Evolutionary conservation across 2,797 vertebrate genomes (phyloP).

Genomic region (Spinus pinus): DNA sequence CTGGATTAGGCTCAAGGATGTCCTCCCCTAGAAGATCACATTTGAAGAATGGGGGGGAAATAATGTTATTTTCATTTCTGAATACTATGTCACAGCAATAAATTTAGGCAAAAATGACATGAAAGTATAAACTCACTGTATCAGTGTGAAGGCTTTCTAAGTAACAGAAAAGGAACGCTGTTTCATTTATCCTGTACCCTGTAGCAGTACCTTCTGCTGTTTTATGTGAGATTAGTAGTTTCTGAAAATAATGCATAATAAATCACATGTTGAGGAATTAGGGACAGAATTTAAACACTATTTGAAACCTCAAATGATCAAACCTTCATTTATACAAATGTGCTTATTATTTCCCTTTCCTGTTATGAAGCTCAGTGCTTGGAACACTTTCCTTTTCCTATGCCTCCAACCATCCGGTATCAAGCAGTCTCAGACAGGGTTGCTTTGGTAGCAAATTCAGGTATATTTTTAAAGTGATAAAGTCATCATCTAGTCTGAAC

Average conservation of each 20-base stretch:
- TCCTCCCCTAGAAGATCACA: not conserved
- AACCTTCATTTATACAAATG: not conserved
- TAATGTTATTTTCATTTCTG: not conserved
- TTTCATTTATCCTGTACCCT: not conserved
- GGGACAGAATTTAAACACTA: not conserved
- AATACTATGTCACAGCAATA: not conserved
- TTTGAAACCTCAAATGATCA: not conserved
- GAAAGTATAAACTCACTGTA: not conserved
- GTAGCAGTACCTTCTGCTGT: not conserved
- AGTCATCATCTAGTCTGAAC: not conserved
- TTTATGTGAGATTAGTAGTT: not conserved
- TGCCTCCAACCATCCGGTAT: not conserved
- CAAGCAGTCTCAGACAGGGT: not conserved
- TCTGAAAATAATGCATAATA: not conserved
- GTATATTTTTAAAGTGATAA: slow-evolving; percentile 12
- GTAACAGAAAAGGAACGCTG: not conserved
- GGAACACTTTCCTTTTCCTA: not conserved
- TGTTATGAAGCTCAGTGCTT: not conserved
- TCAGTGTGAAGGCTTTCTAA: not conserved
- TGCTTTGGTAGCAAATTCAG: not conserved
- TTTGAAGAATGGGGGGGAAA: not conserved
- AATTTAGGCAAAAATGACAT: not conserved
- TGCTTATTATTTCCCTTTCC: not conserved
- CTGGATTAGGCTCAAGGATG: not conserved
- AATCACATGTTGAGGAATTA: not conserved